phyloP scores from a whole-genome alignment of 2,113 vertebrate genomes.

The Lepisosteus osseus region DNA sequence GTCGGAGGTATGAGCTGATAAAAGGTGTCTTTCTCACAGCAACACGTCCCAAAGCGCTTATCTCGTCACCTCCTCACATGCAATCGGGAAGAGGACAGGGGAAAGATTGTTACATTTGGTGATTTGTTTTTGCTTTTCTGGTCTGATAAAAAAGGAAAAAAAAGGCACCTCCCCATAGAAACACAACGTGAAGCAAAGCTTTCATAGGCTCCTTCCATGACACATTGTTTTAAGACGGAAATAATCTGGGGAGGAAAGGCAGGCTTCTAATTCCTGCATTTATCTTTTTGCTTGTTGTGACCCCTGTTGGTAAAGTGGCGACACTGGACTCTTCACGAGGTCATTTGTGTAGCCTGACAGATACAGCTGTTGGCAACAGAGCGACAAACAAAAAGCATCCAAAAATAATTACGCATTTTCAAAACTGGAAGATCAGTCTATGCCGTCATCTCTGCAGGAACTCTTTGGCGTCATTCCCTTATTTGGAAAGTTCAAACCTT shows the following conservation, averaged over 20 bases:
- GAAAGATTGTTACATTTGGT: constrained; percentile 77
- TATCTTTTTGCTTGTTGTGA: constrained; percentile 15
- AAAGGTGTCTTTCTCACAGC: constrained; percentile 77
- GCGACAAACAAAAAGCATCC: too few species aligned
- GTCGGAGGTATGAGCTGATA: constrained; percentile 73
- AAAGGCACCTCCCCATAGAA: constrained; percentile 51
- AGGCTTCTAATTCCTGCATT: not conserved
- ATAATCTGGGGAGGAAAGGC: constrained; percentile 31
- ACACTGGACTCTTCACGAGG: too few species aligned
- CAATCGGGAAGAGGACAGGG: constrained; percentile 69
- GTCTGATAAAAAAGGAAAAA: constrained; percentile 45
- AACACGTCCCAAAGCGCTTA: constrained; percentile 74
- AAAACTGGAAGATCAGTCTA: too few species aligned
- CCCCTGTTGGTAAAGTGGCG: not conserved
- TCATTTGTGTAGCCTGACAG: too few species aligned
- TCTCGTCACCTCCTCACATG: constrained; percentile 69
- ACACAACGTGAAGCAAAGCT: constrained; percentile 39
- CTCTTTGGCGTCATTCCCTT: too few species aligned
- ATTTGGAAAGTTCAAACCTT: too few species aligned
- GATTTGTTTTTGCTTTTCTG: constrained; percentile 65
- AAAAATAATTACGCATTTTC: too few species aligned
- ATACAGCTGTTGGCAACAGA: too few species aligned
- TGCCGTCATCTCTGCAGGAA: too few species aligned
- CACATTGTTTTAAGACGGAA: constrained; percentile 52
- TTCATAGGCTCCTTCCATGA: constrained; percentile 46